Percentiles rank a stretch among this genome's conserved stretches.
Conservation (phyloP, 2,797 vertebrate species). For the Pipistrellus pygmaeus region DNA sequence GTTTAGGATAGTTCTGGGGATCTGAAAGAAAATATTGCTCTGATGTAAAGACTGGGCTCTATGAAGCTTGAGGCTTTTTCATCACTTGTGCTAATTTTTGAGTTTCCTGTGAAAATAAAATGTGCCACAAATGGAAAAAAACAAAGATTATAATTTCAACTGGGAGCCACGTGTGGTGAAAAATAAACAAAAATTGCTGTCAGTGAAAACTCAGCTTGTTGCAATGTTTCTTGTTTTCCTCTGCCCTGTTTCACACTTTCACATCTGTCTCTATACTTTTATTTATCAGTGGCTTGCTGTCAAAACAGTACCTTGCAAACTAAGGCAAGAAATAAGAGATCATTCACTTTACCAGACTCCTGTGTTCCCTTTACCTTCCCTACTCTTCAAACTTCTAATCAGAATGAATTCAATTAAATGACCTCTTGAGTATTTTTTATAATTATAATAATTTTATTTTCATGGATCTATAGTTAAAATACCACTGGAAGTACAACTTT, state of each 20-base stretch:
- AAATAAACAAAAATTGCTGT: neutral
- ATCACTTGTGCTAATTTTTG: slow-evolving; percentile 2
- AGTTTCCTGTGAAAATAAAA: neutral
- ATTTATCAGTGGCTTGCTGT: slow-evolving; percentile 2
- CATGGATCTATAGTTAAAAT: slow-evolving; percentile 4
- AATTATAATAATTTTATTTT: slow-evolving; percentile 51
- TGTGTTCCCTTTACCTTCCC: neutral
- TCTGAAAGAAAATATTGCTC: neutral
- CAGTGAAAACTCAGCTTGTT: neutral
- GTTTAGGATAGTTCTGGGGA: neutral
- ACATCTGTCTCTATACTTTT: neutral
- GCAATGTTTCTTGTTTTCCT: neutral
- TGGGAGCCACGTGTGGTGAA: neutral
- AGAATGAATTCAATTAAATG: slow-evolving; percentile 51
- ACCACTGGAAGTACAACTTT: neutral
- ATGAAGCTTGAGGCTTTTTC: neutral
- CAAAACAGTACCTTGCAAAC: slow-evolving; percentile 45
- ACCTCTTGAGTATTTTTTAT: neutral
- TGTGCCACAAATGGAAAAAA: neutral
- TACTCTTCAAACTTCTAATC: neutral
- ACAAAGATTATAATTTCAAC: neutral
- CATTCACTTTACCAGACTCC: neutral
- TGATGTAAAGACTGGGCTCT: neutral
- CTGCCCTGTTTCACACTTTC: neutral
- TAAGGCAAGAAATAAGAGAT: neutral